phyloP scores from a whole-genome alignment of 2,888 invertebrate genomes.

The Crocallis elinguaria region DNA sequence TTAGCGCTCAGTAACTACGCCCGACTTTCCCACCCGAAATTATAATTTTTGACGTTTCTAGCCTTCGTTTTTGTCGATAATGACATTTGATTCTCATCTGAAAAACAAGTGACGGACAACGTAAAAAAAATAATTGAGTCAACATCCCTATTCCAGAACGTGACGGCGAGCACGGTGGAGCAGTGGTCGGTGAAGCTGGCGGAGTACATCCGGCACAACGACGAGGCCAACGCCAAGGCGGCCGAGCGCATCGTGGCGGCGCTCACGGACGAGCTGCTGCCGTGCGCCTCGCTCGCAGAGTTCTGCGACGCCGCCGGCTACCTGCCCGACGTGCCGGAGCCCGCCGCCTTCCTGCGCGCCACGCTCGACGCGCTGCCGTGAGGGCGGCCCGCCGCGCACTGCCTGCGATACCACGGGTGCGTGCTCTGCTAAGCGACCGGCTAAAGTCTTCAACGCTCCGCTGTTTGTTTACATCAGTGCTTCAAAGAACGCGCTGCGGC shows the following conservation, averaged over 20 bases:
- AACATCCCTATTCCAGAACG: constrained; percentile 87
- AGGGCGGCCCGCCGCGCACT: constrained; percentile 59
- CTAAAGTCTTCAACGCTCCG: not conserved
- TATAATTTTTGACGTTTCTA: too few relatives aligned
- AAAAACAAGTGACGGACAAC: not conserved
- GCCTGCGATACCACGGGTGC: constrained; percentile 64
- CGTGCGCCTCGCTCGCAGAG: constrained; percentile 95
- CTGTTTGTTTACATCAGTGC: too few relatives aligned
- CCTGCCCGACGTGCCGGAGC: constrained; percentile 87
- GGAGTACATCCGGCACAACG: constrained; percentile 97
- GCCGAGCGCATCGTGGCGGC: constrained; percentile 92
- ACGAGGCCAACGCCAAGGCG: constrained; percentile 94
- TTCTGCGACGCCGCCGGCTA: constrained; percentile 97
- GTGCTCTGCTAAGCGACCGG: constrained; percentile 50
- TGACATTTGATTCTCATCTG: too few relatives aligned
- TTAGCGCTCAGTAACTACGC: too few relatives aligned
- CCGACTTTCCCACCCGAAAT: too few relatives aligned
- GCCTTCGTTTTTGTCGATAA: too few relatives aligned
- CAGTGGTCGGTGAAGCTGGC: constrained; percentile 96
- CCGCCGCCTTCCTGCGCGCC: constrained; percentile 78
- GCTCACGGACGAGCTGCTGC: constrained; percentile 95
- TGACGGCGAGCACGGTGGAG: constrained; percentile 88
- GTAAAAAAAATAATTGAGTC: too few relatives aligned
- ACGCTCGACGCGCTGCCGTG: constrained; percentile 69
- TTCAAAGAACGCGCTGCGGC: not conserved